Percentiles rank a stretch among this genome's conserved stretches.
phyloP scores from a whole-genome alignment of 2,797 vertebrate species.

The Chrosomus eos region DNA sequence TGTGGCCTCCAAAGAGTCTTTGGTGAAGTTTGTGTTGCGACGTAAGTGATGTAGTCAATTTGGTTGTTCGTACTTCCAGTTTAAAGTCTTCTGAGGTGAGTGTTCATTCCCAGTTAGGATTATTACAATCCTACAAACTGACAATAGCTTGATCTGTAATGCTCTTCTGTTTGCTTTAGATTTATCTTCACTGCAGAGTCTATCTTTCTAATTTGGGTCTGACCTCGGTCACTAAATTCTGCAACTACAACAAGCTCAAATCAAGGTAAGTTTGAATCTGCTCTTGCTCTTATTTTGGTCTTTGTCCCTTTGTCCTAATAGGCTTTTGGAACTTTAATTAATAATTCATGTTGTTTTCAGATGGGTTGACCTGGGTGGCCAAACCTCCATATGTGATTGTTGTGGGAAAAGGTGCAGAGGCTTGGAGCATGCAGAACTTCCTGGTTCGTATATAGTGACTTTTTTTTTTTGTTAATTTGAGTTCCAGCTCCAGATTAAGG shows the following conservation, averaged over 20 bases:
- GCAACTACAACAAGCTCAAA: constrained; percentile 70
- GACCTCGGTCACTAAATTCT: constrained; percentile 68
- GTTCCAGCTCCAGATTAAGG: background rate
- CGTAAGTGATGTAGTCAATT: constrained; percentile 59
- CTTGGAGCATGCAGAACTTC: background rate
- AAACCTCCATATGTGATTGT: constrained; percentile 66
- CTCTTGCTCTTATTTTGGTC: background rate
- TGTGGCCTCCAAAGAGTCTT: constrained; percentile 56
- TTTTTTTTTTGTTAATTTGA: no score
- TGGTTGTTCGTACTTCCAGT: constrained; percentile 66
- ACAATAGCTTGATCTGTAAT: background rate
- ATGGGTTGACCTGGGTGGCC: constrained; percentile 71
- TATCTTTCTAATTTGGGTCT: constrained; percentile 62
- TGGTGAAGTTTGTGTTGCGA: constrained; percentile 61
- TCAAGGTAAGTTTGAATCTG: constrained; percentile 59
- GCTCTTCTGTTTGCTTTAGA: constrained; percentile 54
- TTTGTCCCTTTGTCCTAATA: no score
- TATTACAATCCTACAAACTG: no score
- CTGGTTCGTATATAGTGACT: constrained; percentile 57
- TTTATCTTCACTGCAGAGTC: constrained; percentile 72
- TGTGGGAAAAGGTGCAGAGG: constrained; percentile 71
- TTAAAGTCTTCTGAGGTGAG: constrained; percentile 66
- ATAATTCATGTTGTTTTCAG: constrained; percentile 54
- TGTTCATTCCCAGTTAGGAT: background rate
- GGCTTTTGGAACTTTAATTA: background rate